Conservation (phyloP, 2,113 vertebrate genomes). For the Gymnobelideus leadbeateri region DNA sequence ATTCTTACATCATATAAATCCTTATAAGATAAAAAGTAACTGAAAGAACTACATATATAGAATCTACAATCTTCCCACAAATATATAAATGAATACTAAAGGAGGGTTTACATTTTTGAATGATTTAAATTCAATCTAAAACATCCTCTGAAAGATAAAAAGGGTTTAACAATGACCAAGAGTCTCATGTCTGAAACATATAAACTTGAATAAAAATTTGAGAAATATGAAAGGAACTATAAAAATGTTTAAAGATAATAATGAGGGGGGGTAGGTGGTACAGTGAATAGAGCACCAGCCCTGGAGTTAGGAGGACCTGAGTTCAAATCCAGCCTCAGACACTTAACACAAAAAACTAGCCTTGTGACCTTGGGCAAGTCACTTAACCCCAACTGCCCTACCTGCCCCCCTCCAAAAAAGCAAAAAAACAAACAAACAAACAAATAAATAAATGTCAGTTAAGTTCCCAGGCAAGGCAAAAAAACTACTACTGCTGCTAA, state of each 20-base stretch:
- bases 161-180: background rate
- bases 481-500: too few species aligned
- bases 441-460: too few species aligned
- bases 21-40: background rate
- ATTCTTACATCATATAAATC: background rate
- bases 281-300: too few species aligned
- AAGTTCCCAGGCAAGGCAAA: too few species aligned
- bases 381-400: too few species aligned
- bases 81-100: conserved; percentile 9
- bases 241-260: background rate
- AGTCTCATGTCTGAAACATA: background rate
- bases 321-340: too few species aligned
- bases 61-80: background rate
- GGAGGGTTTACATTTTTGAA: background rate
- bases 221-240: background rate
- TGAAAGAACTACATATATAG: background rate
- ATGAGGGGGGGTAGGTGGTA: background rate
- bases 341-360: too few species aligned
- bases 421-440: too few species aligned
- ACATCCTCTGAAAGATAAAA: conserved; percentile 13
- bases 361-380: too few species aligned
- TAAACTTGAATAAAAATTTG: background rate
- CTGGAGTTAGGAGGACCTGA: too few species aligned
- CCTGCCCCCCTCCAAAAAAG: too few species aligned
- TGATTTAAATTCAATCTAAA: conserved; percentile 4